Conservation (phyloP, 1,140 invertebrate genomes). For the Brachionus manjavacas region DNA sequence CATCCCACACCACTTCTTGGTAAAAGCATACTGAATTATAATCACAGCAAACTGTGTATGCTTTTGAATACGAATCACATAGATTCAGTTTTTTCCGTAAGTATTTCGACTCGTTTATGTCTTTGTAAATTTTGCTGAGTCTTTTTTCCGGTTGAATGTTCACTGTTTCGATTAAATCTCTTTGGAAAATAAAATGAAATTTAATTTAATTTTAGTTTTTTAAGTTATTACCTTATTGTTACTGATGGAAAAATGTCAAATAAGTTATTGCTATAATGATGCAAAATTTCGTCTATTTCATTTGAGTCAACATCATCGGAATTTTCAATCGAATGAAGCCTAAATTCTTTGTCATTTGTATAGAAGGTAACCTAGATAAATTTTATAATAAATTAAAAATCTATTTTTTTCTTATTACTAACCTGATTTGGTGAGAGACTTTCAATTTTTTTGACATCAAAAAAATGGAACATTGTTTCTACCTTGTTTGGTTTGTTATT, state of each 20-base stretch:
- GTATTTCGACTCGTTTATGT: neutral
- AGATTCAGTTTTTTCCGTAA: neutral
- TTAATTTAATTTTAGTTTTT: no score
- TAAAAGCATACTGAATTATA: neutral
- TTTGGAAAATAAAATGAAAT: neutral
- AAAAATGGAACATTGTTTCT: constrained; percentile 4
- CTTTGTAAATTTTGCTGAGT: neutral
- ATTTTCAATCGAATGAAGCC: neutral
- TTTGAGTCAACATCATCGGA: neutral
- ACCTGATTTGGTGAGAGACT: constrained; percentile 5
- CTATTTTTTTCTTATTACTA: neutral
- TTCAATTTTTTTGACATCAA: constrained; percentile 27
- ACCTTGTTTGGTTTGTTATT: constrained; percentile 14
- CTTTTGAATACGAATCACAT: constrained; percentile 35
- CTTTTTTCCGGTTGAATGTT: constrained; percentile 30
- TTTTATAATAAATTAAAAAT: neutral
- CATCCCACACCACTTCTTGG: constrained; percentile 39
- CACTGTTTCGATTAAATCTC: constrained; percentile 31
- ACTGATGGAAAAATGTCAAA: constrained; percentile 31
- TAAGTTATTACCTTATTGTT: constrained; percentile 30
- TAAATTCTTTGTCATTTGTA: neutral
- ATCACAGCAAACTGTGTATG: constrained; percentile 33
- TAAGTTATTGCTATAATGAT: constrained; percentile 17
- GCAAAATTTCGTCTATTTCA: neutral
- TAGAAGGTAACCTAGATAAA: neutral